Evolutionary conservation across 2,113 vertebrate species (phyloP).

Genomic region (Hyla sarda): DNA sequence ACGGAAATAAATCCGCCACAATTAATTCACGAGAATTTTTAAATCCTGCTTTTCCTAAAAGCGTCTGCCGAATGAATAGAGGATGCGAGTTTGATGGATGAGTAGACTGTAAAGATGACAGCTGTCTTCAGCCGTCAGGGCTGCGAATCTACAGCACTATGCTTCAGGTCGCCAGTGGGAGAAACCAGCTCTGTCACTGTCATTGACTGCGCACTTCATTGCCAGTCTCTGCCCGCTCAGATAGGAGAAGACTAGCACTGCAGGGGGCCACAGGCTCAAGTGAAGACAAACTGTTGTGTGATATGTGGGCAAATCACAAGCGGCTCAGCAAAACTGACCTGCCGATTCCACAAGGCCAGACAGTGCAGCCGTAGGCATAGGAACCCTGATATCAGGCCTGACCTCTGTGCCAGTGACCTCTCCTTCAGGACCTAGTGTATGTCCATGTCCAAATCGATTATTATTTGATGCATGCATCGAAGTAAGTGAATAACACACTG

Average conservation of each 20-base stretch:
- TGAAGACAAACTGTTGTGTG: neutral
- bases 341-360: neutral
- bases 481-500: too few species aligned
- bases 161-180: constrained; percentile 3
- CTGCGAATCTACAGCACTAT: neutral
- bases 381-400: neutral
- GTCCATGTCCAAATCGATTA: too few species aligned
- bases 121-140: constrained; percentile 39
- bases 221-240: neutral
- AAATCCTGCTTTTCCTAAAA: neutral
- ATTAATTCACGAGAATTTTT: neutral
- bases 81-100: constrained; percentile 34
- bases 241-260: neutral
- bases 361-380: neutral
- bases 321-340: neutral
- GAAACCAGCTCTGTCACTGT: neutral
- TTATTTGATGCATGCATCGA: too few species aligned
- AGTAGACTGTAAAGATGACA: constrained; percentile 27
- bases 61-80: neutral
- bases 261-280: neutral
- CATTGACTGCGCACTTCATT: neutral
- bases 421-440: too few species aligned
- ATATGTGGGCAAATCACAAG: neutral
- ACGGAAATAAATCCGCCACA: neutral
- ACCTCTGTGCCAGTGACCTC: neutral